Evolutionary conservation across 1,140 invertebrate genomes (phyloP).

Genomic region (Aporrectodea caliginosa): DNA sequence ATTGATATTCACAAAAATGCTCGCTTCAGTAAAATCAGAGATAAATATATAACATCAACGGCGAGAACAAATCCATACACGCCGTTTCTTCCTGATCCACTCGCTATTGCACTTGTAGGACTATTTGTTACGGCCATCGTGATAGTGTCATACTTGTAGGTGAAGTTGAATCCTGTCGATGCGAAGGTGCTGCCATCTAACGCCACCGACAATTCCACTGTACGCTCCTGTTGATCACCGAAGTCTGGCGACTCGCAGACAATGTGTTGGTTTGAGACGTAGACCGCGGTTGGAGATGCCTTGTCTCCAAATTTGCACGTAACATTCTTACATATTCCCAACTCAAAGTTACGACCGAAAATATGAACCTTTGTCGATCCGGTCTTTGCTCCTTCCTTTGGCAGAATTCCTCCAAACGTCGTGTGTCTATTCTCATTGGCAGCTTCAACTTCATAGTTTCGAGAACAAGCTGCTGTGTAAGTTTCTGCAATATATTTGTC

Average conservation of each 20-base stretch:
- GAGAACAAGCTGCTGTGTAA: slow-evolving; percentile 35
- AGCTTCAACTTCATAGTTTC: not conserved
- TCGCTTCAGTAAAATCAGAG: too few relatives aligned
- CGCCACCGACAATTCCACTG: not conserved
- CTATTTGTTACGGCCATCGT: too few relatives aligned
- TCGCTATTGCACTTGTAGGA: too few relatives aligned
- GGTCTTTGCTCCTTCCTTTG: slow-evolving; percentile 22
- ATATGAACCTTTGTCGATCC: slow-evolving; percentile 31
- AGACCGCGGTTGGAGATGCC: slow-evolving; percentile 12
- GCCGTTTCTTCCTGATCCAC: too few relatives aligned
- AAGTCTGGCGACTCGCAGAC: slow-evolving; percentile 12
- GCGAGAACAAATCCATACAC: too few relatives aligned
- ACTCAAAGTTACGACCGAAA: slow-evolving; percentile 37
- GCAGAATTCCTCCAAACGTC: slow-evolving; percentile 30
- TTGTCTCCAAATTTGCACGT: slow-evolving; percentile 33
- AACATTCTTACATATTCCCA: slow-evolving; percentile 33
- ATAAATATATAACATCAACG: too few relatives aligned
- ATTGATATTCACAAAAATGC: too few relatives aligned
- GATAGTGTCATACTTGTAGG: not conserved
- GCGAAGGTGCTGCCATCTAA: not conserved
- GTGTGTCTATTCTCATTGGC: not conserved
- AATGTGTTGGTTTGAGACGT: slow-evolving; percentile 32
- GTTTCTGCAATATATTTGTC: slow-evolving; percentile 33
- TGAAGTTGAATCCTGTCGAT: slow-evolving; percentile 13
- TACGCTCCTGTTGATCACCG: not conserved